Percentiles rank a stretch among this genome's conserved stretches.
Conservation (phyloP, 2,797 vertebrate species). For the Liasis olivaceus region DNA sequence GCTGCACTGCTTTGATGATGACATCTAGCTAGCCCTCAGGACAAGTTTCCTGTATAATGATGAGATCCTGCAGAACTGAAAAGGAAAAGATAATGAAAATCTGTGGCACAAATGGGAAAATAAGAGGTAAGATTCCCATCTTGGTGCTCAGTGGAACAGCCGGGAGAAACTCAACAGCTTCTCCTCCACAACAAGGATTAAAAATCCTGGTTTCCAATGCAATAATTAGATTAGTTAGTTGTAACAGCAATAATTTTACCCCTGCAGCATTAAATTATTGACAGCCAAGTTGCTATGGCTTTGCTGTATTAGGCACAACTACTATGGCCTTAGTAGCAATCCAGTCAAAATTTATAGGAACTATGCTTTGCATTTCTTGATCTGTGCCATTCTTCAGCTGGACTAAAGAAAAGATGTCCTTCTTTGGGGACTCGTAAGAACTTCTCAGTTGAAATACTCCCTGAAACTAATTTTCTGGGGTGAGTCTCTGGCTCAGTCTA, state of each 20-base stretch:
- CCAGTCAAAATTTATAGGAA: neutral
- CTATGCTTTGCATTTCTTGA: neutral
- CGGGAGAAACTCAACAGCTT: neutral
- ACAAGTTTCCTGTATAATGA: neutral
- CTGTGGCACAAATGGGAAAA: neutral
- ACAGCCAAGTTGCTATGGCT: neutral
- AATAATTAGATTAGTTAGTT: neutral
- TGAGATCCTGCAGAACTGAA: neutral
- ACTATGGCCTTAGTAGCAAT: neutral
- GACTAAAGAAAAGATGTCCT: neutral
- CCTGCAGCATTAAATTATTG: neutral
- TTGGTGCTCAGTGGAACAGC: neutral
- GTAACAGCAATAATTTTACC: neutral
- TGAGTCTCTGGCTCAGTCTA: neutral
- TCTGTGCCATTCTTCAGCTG: neutral
- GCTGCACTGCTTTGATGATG: neutral
- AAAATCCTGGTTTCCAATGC: neutral
- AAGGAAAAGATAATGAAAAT: neutral
- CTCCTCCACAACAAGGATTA: neutral
- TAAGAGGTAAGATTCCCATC: neutral
- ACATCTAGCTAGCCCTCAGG: neutral
- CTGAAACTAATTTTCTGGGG: neutral
- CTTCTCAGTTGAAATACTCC: neutral
- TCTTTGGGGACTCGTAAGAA: neutral
- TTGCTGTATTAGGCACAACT: neutral